Evolutionary conservation across 2,888 invertebrate species (phyloP), one percentile per base, ranked within the genome.

Genomic region (Lydus trimaculatus): DNA sequence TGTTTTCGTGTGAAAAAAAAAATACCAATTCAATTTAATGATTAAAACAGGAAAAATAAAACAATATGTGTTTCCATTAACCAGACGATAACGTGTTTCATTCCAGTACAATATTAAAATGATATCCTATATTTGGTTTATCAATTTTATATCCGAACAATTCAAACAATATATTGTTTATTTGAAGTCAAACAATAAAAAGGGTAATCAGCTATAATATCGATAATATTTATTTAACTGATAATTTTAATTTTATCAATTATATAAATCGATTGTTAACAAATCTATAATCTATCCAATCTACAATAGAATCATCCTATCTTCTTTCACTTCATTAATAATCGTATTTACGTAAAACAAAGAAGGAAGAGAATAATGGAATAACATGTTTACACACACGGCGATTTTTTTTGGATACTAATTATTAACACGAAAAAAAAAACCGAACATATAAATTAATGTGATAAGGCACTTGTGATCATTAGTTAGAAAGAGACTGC

Each of bases 401-500:
- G 23, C 23, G 52, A 52, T 13, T 52, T 52, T 52, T 23, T 52
- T 48, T 48, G 20, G 17, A 13, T 13, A 3, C 13, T 25, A 25
- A 25, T 52, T 52, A 5, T 52, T 25, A 52, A 52, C 13, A 23
- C 2, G 1, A 52, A 52, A 52, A 5, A 5, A 43, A 13, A 1
- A n/a, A n/a, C n/a, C n/a, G 6, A 52, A 52, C 52, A 11, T 52
- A 52, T 52, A 52, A 52, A 52, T 52, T 6, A 2, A 13, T 4
- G 9, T 52, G 52, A 52, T 52, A 52, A 23, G 5, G 8, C 13
- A 52, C 52, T 52, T 25, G 5, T 0, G 8, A 2, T 20, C 48
- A 0, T 52, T 52, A 52, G 25, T 52, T 67, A 61, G 15, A 59
- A 62, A 64, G 61, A 72, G 11, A 67, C 63, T 20, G 65, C 66